These are phyloP conservation scores for Charaxes varanes DNA, from an alignment of 1,140 invertebrate genomes.

Conservation along the genomic window DNA sequence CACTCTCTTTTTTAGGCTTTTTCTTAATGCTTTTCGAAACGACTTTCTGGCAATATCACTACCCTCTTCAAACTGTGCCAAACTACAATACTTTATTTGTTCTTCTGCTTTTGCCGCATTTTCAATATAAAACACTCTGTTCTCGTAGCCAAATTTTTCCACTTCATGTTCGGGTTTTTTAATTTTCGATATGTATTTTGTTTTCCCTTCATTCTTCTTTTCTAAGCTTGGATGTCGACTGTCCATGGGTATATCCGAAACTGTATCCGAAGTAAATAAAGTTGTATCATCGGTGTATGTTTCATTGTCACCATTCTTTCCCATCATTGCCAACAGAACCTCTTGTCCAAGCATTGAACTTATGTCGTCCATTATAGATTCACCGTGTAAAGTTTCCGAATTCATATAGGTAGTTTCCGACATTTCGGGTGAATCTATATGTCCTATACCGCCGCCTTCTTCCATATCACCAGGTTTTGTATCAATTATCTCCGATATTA, in stretches of 20 bases:
- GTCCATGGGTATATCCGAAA: conserved; percentile 68
- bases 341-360: conserved; percentile 83
- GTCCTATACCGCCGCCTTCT: conserved; percentile 77
- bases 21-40: conserved; percentile 76
- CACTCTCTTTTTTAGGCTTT: conserved; percentile 58
- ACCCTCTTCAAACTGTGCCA: conserved; percentile 86
- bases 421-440: conserved; percentile 87
- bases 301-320: conserved; percentile 78
- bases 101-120: conserved; percentile 73
- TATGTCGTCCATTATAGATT: conserved; percentile 84
- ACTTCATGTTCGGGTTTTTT: conserved; percentile 68
- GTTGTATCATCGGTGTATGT: conserved; percentile 81
- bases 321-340: conserved; percentile 78
- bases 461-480: conserved; percentile 73
- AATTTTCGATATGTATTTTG: conserved; percentile 68
- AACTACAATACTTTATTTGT: conserved; percentile 80
- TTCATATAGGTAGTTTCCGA: conserved; percentile 80
- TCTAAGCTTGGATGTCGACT: conserved; percentile 69
- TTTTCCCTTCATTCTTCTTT: conserved; percentile 60
- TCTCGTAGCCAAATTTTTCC: conserved; percentile 80
- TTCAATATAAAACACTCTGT: conserved; percentile 78
- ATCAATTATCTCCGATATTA: conserved; percentile 79
- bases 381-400: conserved; percentile 81
- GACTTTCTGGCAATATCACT: conserved; percentile 86
- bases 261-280: conserved; percentile 76